A percentile compares a stretch with the other conserved stretches of the same genome.
Conservation (phyloP, 2,888 invertebrate genomes). For the Ormyrus rosae region DNA sequence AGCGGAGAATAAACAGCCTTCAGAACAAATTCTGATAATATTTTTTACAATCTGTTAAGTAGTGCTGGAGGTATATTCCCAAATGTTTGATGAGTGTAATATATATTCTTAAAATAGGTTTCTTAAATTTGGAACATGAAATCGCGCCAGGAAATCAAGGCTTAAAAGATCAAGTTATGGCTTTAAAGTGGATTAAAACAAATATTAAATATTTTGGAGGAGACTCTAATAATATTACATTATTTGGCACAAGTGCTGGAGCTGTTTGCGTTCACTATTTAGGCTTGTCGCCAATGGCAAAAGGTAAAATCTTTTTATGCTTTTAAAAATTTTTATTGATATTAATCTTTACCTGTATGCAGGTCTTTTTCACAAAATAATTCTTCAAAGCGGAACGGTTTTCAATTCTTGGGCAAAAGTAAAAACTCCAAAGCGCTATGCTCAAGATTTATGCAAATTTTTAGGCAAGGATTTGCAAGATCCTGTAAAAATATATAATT, state of each 20-base stretch:
- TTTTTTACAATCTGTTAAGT: too few species aligned
- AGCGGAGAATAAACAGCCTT: too few species aligned
- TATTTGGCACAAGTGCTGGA: constrained; percentile 56
- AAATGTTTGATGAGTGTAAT: background rate
- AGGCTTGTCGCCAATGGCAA: constrained; percentile 46
- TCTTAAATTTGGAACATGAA: constrained; percentile 65
- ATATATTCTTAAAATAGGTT: constrained; percentile 58
- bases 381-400: constrained; percentile 53
- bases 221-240: constrained; percentile 50
- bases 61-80: background rate
- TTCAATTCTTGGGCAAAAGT: constrained; percentile 48
- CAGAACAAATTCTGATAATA: too few species aligned
- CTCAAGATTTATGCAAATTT: constrained; percentile 43
- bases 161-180: constrained; percentile 55
- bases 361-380: constrained; percentile 59
- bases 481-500: constrained; percentile 56
- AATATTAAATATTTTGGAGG: constrained; percentile 57
- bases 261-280: constrained; percentile 52
- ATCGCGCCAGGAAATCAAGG: constrained; percentile 59
- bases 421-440: constrained; percentile 32
- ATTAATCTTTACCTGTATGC: too few species aligned
- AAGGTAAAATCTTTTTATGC: constrained; percentile 13
- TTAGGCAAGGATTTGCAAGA: constrained; percentile 57
- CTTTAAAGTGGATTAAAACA: constrained; percentile 53
- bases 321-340: too few species aligned